These are phyloP conservation scores for Brachionus plicatilis DNA, from an alignment of 1,140 invertebrate genomes.

Conservation along the genomic window DNA sequence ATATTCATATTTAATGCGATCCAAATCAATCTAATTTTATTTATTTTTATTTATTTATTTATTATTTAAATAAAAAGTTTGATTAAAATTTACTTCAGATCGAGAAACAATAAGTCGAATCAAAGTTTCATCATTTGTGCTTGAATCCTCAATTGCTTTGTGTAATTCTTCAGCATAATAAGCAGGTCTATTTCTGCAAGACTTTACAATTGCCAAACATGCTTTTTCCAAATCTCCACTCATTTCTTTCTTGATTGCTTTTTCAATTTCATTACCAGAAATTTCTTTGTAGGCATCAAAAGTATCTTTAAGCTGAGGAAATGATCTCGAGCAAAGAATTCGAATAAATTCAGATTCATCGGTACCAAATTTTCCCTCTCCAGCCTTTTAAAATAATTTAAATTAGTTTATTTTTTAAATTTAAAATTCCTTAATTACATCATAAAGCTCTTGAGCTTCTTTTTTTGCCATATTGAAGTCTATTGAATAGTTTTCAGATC, in stretches of 20 bases:
- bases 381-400: constrained; percentile 44
- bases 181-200: background rate
- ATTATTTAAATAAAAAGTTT: constrained; percentile 42
- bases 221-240: constrained; percentile 37
- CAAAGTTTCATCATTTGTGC: constrained; percentile 33
- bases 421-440: background rate
- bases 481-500: constrained; percentile 43
- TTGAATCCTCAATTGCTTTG: background rate
- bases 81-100: background rate
- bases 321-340: constrained; percentile 65
- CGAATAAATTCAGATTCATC: constrained; percentile 68
- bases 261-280: constrained; percentile 44
- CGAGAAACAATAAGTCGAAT: constrained; percentile 28
- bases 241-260: constrained; percentile 35
- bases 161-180: constrained; percentile 25
- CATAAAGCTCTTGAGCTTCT: constrained; percentile 46
- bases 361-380: constrained; percentile 66
- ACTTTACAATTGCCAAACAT: constrained; percentile 14
- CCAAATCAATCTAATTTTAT: constrained; percentile 49
- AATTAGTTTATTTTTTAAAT: no score
- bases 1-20: constrained; percentile 48
- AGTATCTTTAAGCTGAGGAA: constrained; percentile 63
- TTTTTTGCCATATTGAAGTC: constrained; percentile 43
- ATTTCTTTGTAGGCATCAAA: constrained; percentile 68
- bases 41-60: background rate